phyloP scores from a whole-genome alignment of 2,888 invertebrate genomes.

The Drosophila meridionalis region DNA sequence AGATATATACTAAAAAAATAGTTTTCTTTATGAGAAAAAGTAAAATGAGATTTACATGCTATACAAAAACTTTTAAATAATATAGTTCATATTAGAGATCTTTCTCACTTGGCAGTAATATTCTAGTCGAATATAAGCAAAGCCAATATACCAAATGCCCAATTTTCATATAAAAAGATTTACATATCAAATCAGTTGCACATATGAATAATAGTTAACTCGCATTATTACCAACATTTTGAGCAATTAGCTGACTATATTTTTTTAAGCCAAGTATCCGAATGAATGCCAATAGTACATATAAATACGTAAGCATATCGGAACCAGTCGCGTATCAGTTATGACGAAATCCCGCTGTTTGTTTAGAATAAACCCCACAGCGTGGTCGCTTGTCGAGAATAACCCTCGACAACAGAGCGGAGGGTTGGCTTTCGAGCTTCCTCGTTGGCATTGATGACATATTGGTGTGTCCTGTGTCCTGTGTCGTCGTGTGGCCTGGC shows the following conservation, averaged over 20 bases:
- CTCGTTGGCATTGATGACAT: conserved; percentile 74
- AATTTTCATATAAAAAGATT: background rate
- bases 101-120: background rate
- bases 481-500: conserved; percentile 32
- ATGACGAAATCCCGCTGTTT: conserved; percentile 71
- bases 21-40: background rate
- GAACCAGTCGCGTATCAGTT: conserved; percentile 39
- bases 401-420: conserved; percentile 36
- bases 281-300: background rate
- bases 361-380: conserved; percentile 39
- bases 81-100: background rate
- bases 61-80: too few species aligned
- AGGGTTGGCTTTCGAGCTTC: conserved; percentile 31
- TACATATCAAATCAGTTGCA: background rate
- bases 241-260: background rate
- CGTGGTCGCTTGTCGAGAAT: conserved; percentile 15
- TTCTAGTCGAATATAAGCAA: background rate
- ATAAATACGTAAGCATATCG: conserved; percentile 45
- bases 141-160: background rate
- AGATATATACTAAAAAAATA: too few species aligned
- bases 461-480: conserved; percentile 59
- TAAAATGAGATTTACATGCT: too few species aligned
- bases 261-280: background rate
- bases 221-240: background rate
- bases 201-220: background rate